Base-by-base conservation (phyloP, 2,888 invertebrate species). In the Rhingia campestris region DNA sequence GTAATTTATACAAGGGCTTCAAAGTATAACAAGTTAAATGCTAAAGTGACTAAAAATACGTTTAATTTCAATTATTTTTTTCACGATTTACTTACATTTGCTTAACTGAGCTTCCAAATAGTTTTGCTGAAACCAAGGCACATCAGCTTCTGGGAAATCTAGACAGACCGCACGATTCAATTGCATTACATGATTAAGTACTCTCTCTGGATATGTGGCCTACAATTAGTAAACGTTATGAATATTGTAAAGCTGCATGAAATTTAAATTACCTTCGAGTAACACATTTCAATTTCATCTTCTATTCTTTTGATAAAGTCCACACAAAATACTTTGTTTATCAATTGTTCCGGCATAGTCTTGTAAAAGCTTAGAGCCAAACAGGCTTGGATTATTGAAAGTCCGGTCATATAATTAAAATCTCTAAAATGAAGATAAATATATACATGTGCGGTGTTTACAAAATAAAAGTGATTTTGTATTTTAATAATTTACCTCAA, bases 61-160 rank as follows among this genome's bases (percentile, higher is more conserved):
- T 22, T 22, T 22, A 45, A n/a, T 5, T 3, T 1, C 6, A 45
- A 12, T 6, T 45, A 14, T 39, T 4, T 14, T 72, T 33, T 30
- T 3, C 14, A 6, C n/a, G 10, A 35, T 35, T n/a, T 49, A 81
- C 87, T 87, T 90, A 93, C 93, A 89, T 88, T 91, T 91, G 74
- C 91, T 90, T 41, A 92, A 88, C 69, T 92, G 90, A 61, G 93
- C 92, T 86, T 93, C 91, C 51, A 94, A 91, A 85, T 93, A 94
- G 87, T 93, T 93, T 86, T 93, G 92, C 88, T 94, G 94, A 88
- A 95, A 94, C 94, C 94, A 94, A 0, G 94, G 94, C 5, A 94
- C 92, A 88, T 93, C 93, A 9, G 92, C 90, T 88, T 94, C 93
- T 0, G 94, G 94, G 88, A 93, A 92, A 88, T 94, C 94, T 53